Base-by-base conservation (phyloP, 1,140 invertebrate genomes). In the Antheraea mylitta region DNA sequence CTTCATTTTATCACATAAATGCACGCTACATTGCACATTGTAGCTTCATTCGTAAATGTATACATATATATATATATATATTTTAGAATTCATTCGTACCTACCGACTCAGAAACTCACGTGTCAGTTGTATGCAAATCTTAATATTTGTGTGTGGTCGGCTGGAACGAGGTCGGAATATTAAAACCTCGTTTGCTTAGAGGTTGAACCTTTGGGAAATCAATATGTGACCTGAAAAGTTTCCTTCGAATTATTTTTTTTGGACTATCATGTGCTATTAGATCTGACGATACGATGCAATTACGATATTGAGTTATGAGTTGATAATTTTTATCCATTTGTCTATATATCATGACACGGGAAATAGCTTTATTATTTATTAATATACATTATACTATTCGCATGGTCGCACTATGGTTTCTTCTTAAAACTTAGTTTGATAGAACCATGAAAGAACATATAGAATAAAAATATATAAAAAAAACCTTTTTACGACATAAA, bases 181-280 rank as follows among this genome's bases (percentile, higher is more conserved):
- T 65, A 65, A 65, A 65, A 65, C 64, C 30, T 65, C 64, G 64
- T 65, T 65, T 53, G 45, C 64, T 65, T 38, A 19, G 53, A 64
- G 64, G 64, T 45, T 38, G 64, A 19, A 38, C 64, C 37, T 18
- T 18, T 48, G 64, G 64, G 64, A 65, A 65, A 65, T 65, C 64
- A 65, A 65, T 65, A 65, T 65, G 64, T 45, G 64, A 65, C 38
- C 30, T 53, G 64, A 38, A 45, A 45, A 53, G 45, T 53, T 53
- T 53, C 16, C 45, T 53, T 53, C 45, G 13, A 30, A 61, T 30
- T 61, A 61, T 61, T 30, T 61, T 61, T 61, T 61, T 61, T 30
- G 60, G 36, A 22, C 19, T 61, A 19, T 13, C 36, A 42, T 42
- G 16, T 53, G 45, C 16, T n/a, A 16, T 53, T 53, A 53, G 9